A percentile compares a stretch with the other conserved stretches of the same genome.
These are phyloP conservation scores for Clarias gariepinus DNA, from an alignment of 2,113 vertebrate species.

Conservation along the genomic window DNA sequence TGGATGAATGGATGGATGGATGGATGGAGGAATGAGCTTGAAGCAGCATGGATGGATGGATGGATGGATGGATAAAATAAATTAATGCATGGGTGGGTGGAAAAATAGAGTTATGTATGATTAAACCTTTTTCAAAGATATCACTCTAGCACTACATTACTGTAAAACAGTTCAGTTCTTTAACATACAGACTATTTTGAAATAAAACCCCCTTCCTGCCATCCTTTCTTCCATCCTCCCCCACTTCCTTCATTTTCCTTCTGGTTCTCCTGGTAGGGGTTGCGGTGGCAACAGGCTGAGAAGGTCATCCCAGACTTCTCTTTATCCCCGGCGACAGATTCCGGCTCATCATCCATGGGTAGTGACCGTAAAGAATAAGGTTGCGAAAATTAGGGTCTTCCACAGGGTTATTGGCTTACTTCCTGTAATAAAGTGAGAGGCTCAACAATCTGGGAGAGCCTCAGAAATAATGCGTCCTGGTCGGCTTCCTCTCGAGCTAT, in stretches of 20 bases:
- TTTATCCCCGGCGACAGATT: neutral
- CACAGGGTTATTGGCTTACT: neutral
- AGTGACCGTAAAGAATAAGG: constrained; percentile 2
- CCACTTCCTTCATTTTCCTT: neutral
- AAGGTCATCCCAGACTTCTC: neutral
- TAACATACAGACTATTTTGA: neutral
- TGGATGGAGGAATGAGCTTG: neutral
- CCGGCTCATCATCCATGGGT: neutral
- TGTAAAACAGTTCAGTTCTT: neutral
- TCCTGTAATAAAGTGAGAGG: neutral
- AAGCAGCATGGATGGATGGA: neutral
- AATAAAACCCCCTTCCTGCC: neutral
- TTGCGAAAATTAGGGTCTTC: neutral
- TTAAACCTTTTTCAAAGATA: neutral
- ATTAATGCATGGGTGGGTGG: too few relatives aligned
- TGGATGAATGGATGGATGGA: neutral
- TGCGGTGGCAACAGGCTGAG: neutral
- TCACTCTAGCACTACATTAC: neutral
- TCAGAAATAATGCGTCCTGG: neutral
- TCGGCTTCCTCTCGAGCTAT: neutral
- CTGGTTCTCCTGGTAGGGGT: neutral
- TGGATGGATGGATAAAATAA: neutral
- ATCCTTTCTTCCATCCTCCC: neutral
- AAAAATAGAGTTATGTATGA: too few relatives aligned
- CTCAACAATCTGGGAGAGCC: neutral